phyloP scores from a whole-genome alignment of 2,888 invertebrate genomes.

The Trichogramma evanescens region DNA sequence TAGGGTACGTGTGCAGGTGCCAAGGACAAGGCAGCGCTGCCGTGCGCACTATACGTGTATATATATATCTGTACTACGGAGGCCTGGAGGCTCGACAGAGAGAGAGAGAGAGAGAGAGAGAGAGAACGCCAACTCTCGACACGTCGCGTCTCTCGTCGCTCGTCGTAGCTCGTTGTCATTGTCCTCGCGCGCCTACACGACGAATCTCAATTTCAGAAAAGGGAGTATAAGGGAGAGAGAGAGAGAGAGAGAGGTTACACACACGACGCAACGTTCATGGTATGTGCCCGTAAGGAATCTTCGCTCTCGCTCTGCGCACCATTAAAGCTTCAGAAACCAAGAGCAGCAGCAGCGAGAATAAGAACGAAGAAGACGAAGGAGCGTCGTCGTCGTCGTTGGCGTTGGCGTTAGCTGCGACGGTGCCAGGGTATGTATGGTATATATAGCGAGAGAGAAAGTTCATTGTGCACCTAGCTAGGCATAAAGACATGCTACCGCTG shows the following conservation, averaged over 20 bases:
- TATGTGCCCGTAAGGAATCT: constrained; percentile 28
- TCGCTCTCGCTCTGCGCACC: constrained; percentile 26
- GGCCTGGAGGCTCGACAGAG: neutral
- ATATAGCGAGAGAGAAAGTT: constrained; percentile 18
- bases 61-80: neutral
- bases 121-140: neutral
- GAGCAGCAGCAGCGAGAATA: neutral
- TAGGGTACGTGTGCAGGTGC: no score
- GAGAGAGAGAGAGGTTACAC: neutral
- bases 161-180: neutral
- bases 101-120: neutral
- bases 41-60: no score
- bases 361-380: neutral
- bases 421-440: no score
- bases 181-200: neutral
- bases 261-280: neutral
- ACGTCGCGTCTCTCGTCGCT: neutral
- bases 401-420: no score
- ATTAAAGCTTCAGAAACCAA: constrained; percentile 27
- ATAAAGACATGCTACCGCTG: constrained; percentile 29
- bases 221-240: neutral
- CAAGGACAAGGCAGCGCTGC: no score
- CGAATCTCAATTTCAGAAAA: constrained; percentile 10
- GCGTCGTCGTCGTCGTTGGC: no score
- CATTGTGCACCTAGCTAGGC: constrained; percentile 30